These are phyloP conservation scores for Hermaeophaga mercurialis DNA, from an alignment of 2,888 invertebrate species.

Conservation along the genomic window DNA sequence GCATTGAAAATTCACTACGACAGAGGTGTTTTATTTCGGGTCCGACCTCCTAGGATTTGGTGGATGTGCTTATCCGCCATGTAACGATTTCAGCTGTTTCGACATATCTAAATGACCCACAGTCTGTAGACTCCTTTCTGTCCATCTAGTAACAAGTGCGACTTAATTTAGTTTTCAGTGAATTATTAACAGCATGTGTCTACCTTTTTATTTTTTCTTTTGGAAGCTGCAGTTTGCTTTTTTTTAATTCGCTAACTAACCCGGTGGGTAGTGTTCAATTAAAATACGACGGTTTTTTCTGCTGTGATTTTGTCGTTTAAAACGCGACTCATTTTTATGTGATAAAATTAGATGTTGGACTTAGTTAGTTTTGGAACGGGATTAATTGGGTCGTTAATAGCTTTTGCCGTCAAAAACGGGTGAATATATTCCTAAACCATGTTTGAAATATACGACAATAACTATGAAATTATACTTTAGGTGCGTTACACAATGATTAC, in stretches of 20 bases:
- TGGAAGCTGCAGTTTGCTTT: slow-evolving; percentile 1
- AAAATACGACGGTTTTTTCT: no score
- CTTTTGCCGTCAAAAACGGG: no score
- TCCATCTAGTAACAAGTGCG: slow-evolving; percentile 24
- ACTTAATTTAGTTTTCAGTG: slow-evolving; percentile 2
- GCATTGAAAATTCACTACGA: slow-evolving; percentile 12
- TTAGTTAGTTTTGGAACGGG: slow-evolving; percentile 16
- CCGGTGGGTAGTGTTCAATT: slow-evolving; percentile 11
- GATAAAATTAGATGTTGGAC: slow-evolving; percentile 27
- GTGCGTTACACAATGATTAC: no score
- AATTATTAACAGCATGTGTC: slow-evolving; percentile 23
- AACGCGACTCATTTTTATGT: slow-evolving; percentile 23
- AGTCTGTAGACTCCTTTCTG: slow-evolving; percentile 17
- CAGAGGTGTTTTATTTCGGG: slow-evolving; percentile 36
- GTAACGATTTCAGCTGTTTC: slow-evolving; percentile 44
- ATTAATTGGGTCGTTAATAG: slow-evolving; percentile 23
- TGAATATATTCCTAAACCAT: no score
- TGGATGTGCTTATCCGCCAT: slow-evolving; percentile 34
- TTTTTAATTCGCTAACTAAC: neutral
- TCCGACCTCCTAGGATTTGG: slow-evolving; percentile 38
- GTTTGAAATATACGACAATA: no score
- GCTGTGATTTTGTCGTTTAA: slow-evolving; percentile 27
- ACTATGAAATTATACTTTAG: no score
- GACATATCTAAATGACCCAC: slow-evolving; percentile 31
- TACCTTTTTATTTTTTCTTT: neutral